Evolutionary conservation across 2,888 invertebrate species (phyloP).

Genomic region (Nematopogon swammerdamellus): DNA sequence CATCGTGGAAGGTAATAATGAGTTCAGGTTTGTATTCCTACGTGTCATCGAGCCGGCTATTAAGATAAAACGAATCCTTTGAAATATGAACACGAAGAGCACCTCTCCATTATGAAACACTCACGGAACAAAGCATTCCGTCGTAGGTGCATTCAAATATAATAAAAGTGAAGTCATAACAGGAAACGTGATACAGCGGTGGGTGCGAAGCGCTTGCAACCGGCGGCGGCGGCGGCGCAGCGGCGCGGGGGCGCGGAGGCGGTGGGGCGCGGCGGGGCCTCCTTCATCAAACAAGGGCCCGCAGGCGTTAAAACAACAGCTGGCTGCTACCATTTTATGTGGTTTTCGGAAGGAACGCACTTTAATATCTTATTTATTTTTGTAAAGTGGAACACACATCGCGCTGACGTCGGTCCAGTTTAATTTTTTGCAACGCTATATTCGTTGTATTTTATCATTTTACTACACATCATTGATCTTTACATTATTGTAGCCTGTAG

Average conservation of each 20-base stretch:
- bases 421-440: not conserved
- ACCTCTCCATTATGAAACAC: not conserved
- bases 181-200: conserved; percentile 50
- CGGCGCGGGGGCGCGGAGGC: too few relatives aligned
- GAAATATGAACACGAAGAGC: not conserved
- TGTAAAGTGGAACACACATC: conserved; percentile 36
- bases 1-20: too few relatives aligned
- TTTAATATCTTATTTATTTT: conserved; percentile 53
- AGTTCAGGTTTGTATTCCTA: too few relatives aligned
- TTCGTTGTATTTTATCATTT: too few relatives aligned
- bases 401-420: not conserved
- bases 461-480: too few relatives aligned
- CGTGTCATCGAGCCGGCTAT: too few relatives aligned
- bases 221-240: too few relatives aligned
- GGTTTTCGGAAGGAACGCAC: conserved; percentile 41
- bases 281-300: conserved; percentile 48
- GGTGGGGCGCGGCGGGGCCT: too few relatives aligned
- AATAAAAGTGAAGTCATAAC: conserved; percentile 49
- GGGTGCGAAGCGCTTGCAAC: conserved; percentile 22
- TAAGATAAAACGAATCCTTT: not conserved
- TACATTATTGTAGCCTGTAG: too few relatives aligned
- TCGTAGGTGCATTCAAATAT: conserved; percentile 23
- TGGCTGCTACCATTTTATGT: conserved; percentile 45
- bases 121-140: not conserved
- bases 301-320: conserved; percentile 31